phyloP scores from a whole-genome alignment of 2,113 vertebrate genomes.

The Myotis lucifugus region DNA sequence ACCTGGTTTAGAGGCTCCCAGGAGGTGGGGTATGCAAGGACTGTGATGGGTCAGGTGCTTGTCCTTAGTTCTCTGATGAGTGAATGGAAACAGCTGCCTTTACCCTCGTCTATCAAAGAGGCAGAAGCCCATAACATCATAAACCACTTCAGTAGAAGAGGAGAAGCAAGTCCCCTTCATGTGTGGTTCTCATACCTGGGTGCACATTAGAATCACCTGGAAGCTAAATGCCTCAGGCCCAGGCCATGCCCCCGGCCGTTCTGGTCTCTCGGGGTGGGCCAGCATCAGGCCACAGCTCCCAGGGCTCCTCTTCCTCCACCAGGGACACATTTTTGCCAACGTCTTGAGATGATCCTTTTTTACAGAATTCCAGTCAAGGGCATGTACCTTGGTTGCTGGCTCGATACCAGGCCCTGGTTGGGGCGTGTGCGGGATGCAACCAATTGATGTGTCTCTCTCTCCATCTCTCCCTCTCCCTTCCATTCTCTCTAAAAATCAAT shows the following conservation, averaged over 20 bases:
- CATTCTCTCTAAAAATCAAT: too few relatives aligned
- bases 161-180: background rate
- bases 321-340: background rate
- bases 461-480: too few relatives aligned
- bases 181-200: background rate
- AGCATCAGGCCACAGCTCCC: rapidly evolving
- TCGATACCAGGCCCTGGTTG: too few relatives aligned
- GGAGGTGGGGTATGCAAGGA: background rate
- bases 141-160: too few relatives aligned
- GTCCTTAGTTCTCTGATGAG: background rate
- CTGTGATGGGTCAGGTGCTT: background rate
- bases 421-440: too few relatives aligned
- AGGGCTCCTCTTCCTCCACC: background rate
- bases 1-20: background rate
- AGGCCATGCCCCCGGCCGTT: too few relatives aligned
- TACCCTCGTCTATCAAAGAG: background rate
- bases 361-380: background rate
- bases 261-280: background rate
- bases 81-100: background rate
- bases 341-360: background rate
- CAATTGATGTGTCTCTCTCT: too few relatives aligned
- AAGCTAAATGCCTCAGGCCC: background rate
- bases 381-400: too few relatives aligned
- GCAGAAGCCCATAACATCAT: background rate
- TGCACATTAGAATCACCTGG: background rate